Percentiles rank a stretch among this genome's conserved stretches.
These are phyloP conservation scores for Loriculus beryllinus DNA, from an alignment of 2,797 vertebrate species.

Conservation along the genomic window DNA sequence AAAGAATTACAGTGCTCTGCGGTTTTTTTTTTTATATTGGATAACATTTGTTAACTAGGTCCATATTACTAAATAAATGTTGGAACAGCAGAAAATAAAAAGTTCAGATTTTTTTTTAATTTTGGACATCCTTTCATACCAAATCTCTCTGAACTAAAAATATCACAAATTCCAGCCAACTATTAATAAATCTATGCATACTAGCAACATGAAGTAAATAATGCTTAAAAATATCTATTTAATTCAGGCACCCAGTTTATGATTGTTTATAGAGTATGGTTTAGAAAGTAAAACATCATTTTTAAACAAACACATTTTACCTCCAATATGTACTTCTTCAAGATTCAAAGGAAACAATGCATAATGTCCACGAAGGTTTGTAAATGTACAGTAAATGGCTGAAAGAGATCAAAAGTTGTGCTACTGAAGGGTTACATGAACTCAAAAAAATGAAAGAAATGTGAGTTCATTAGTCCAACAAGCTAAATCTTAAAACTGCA, in stretches of 20 bases:
- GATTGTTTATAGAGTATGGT: background rate
- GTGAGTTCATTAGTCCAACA: background rate
- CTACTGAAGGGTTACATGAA: background rate
- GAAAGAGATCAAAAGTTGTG: background rate
- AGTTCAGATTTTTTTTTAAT: background rate
- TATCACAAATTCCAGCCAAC: background rate
- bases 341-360: background rate
- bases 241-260: background rate
- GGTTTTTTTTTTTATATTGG: background rate
- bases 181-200: background rate
- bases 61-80: background rate
- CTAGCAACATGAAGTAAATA: background rate
- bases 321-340: background rate
- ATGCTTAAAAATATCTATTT: background rate
- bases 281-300: background rate
- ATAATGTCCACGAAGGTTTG: background rate
- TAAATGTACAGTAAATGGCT: background rate
- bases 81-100: background rate
- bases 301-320: conserved; percentile 14
- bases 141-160: background rate
- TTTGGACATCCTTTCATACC: background rate
- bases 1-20: background rate
- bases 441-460: background rate
- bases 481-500: background rate
- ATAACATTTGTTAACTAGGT: background rate